Evolutionary conservation across 2,797 vertebrate genomes (phyloP), one percentile per base, ranked within the genome.

Genomic region (Onychomys leucogaster): DNA sequence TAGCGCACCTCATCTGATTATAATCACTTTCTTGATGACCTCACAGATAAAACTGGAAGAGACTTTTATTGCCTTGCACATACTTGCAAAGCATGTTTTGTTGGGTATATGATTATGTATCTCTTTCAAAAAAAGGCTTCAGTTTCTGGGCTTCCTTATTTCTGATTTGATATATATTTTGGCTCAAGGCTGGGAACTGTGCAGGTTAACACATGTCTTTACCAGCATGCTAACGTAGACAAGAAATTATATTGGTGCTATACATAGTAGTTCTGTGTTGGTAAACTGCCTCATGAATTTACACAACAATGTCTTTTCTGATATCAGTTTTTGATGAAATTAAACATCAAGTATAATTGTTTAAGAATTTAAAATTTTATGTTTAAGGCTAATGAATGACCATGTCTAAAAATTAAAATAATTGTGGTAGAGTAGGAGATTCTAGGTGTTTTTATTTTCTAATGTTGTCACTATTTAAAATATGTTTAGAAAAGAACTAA

Each of bases 311-410:
- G 46, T 95, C 21, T 95, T 94, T 92, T 80, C 29, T 76, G 61
- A 94, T 63, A 57, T 34, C 80, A 16, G 1, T 82, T 96, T 97
- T 95, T 78, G 71, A 89, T 91, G 67, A 96, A 94, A 93, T 91
- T 65, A 95, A 32, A 2, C 91, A 92, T 95, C 19, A 88, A 77
- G 41, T 78, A 88, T 93, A 95, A 93, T 61, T 80, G 7, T 84
- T 86, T 75, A 84, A 81, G 43, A 73, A 94, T 75, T 97, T 92
- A 90, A 96, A 77, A 91, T 59, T 61, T 17, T 83, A 32, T 63
- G 11, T 76, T n/a, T 81, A 67, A 91, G 84, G 73, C n/a, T 90
- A 87, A 93, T 80, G n/a, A 95, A 93, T 69, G 32, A 95, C 57
- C 16, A 69, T 21, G 41, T 43, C 0, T 88, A 59, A 95, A n/a